A percentile compares a stretch with the other conserved stretches of the same genome.
These are phyloP conservation scores for Pseudochirops corinnae DNA, from an alignment of 2,797 vertebrate species.

Conservation along the genomic window DNA sequence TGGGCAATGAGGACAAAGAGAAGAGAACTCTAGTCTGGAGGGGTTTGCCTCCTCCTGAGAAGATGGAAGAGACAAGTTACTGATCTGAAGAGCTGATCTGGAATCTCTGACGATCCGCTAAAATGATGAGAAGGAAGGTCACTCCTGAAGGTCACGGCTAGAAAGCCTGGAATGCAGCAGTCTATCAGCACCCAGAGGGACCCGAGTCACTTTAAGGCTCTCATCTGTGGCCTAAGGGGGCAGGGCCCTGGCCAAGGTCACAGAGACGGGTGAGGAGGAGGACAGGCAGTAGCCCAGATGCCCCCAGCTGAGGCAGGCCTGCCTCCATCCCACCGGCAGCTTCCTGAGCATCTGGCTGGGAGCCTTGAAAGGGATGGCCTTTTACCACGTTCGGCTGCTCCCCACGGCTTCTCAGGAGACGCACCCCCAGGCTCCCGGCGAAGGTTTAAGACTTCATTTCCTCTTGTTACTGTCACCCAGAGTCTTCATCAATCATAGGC, in stretches of 20 bases:
- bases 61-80: not conserved
- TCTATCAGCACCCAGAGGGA: not conserved
- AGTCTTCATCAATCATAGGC: not conserved
- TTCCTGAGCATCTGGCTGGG: constrained; percentile 22
- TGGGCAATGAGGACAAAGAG: not conserved
- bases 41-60: not conserved
- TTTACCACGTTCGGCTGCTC: not conserved
- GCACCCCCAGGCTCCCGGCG: not conserved
- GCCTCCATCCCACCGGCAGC: not conserved
- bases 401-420: not conserved
- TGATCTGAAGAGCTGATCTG: not conserved
- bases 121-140: not conserved
- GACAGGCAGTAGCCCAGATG: not conserved
- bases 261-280: not conserved
- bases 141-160: not conserved
- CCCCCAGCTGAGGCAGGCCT: not conserved
- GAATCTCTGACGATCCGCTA: not conserved
- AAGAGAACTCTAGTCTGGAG: not conserved
- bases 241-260: not conserved
- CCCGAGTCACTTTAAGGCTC: not conserved
- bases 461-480: not conserved
- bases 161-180: not conserved
- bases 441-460: not conserved
- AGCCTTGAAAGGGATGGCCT: constrained; percentile 20
- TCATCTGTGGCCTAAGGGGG: accelerated